Evolutionary conservation across 2,113 vertebrate species (phyloP).

Genomic region (Cyanoramphus novaezelandiae): DNA sequence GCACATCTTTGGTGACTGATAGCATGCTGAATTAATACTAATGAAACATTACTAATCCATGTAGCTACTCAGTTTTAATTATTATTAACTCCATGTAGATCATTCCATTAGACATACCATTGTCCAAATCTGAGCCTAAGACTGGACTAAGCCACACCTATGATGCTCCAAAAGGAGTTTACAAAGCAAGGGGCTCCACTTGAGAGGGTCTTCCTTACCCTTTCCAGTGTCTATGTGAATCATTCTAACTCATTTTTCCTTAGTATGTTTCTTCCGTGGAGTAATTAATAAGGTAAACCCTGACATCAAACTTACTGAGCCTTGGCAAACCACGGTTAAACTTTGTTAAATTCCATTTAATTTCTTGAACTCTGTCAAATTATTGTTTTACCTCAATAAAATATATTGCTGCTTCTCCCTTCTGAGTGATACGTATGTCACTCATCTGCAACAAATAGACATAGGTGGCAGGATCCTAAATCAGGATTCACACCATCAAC

Average conservation of each 20-base stretch:
- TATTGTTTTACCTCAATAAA: background rate
- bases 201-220: background rate
- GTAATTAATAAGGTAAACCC: background rate
- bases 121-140: background rate
- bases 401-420: background rate
- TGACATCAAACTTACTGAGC: background rate
- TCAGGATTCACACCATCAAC: background rate
- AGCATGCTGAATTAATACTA: background rate
- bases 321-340: background rate
- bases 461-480: background rate
- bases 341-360: background rate
- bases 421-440: background rate
- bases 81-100: background rate
- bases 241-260: background rate
- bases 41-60: background rate
- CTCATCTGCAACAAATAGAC: background rate
- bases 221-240: background rate
- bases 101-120: background rate
- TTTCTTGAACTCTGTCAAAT: background rate
- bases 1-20: background rate
- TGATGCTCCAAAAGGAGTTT: background rate
- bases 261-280: background rate
- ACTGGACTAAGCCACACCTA: background rate
- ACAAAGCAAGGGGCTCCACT: background rate
- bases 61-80: background rate